phyloP scores from a whole-genome alignment of 2,113 vertebrate species.

The Petaurus breviceps region DNA sequence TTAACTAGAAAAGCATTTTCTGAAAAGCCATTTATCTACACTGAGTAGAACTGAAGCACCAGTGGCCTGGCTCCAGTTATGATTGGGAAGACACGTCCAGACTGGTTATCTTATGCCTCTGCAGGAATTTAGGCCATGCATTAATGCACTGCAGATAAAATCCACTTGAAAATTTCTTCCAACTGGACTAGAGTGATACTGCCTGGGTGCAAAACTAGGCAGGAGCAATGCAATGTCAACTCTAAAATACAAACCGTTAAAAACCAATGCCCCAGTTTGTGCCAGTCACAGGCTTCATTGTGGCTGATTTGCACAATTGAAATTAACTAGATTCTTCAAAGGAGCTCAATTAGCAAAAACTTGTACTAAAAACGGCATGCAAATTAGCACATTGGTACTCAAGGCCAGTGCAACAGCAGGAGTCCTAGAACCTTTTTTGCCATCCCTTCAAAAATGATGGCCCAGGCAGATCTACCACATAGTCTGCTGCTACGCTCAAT shows the following conservation, averaged over 20 bases:
- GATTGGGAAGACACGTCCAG: slow-evolving; percentile 49
- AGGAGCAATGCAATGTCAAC: slow-evolving; percentile 67
- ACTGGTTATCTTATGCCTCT: slow-evolving; percentile 64
- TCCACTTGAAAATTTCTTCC: slow-evolving; percentile 75
- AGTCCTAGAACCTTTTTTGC: neutral
- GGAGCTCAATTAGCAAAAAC: slow-evolving; percentile 34
- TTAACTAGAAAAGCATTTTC: slow-evolving; percentile 53
- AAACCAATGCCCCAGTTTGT: slow-evolving; percentile 54
- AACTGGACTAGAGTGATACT: slow-evolving; percentile 66
- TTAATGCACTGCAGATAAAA: slow-evolving; percentile 75
- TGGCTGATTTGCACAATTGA: slow-evolving; percentile 51
- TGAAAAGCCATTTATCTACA: slow-evolving; percentile 59
- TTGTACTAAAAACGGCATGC: neutral
- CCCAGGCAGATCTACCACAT: neutral
- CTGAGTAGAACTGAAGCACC: slow-evolving; percentile 38
- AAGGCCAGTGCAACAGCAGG: neutral
- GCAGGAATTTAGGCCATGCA: slow-evolving; percentile 64
- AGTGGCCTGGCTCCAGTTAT: slow-evolving; percentile 55
- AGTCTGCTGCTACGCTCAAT: neutral
- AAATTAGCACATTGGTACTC: neutral
- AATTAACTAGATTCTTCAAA: slow-evolving; percentile 47
- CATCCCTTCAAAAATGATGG: neutral
- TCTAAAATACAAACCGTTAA: slow-evolving; percentile 64
- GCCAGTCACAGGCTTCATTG: slow-evolving; percentile 55
- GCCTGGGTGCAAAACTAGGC: slow-evolving; percentile 56